These are phyloP conservation scores for Antechinus stuartii DNA, from an alignment of 2,113 vertebrate species.

Conservation along the genomic window DNA sequence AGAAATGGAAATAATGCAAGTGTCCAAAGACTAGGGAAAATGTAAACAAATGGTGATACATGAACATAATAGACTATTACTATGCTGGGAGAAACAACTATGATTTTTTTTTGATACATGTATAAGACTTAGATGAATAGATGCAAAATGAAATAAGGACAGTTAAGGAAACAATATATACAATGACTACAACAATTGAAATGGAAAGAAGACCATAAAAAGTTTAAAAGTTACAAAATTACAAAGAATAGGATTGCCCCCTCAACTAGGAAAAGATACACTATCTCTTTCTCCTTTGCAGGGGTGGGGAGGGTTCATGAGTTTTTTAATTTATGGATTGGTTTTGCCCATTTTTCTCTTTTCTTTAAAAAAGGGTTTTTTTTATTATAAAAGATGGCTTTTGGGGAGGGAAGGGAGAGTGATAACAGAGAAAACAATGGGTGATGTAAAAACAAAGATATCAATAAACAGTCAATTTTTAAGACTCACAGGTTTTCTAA, in stretches of 20 bases:
- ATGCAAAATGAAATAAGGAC: background rate
- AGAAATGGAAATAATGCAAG: background rate
- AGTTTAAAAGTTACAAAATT: background rate
- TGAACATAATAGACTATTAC: background rate
- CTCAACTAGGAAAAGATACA: background rate
- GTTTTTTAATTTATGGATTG: background rate
- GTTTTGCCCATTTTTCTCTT: background rate
- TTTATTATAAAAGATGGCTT: background rate
- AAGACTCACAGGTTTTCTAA: background rate
- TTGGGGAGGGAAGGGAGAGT: background rate
- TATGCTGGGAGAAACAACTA: background rate
- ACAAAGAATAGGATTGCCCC: background rate
- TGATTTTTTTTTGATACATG: background rate
- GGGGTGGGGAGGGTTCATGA: background rate
- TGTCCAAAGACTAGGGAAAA: background rate
- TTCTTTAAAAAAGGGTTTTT: background rate
- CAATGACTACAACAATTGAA: background rate
- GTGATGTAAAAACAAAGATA: background rate
- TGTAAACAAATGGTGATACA: background rate
- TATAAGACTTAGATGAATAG: background rate
- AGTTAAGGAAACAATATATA: background rate
- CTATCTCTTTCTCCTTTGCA: background rate
- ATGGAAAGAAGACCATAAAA: background rate
- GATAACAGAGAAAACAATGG: background rate
- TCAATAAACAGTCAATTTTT: background rate